These are phyloP conservation scores for Sylvia borin DNA, from an alignment of 2,797 vertebrate genomes.

Conservation along the genomic window DNA sequence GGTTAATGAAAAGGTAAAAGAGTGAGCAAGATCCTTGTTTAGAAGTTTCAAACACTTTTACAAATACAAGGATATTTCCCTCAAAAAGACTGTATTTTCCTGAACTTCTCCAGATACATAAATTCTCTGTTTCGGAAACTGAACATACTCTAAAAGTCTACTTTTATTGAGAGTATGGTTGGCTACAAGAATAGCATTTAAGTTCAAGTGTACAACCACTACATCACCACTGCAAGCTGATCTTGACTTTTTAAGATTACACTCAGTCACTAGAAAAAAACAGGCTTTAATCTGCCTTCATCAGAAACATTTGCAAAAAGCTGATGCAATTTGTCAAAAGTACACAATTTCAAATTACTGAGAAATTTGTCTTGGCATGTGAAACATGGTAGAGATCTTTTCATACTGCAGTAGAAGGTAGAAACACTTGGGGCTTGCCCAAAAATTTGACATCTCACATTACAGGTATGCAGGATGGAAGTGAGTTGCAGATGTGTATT, in stretches of 20 bases:
- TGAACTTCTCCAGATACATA: neutral
- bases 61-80: neutral
- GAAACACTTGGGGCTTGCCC: neutral
- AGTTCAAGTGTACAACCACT: neutral
- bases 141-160: neutral
- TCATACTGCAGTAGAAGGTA: neutral
- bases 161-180: neutral
- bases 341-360: neutral
- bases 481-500: neutral
- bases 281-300: neutral
- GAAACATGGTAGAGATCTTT: neutral
- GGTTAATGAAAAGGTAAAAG: neutral
- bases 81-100: neutral
- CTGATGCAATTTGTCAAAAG: slow-evolving; percentile 21
- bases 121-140: neutral
- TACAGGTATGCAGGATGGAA: neutral
- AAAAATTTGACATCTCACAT: neutral
- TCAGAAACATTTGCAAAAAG: neutral
- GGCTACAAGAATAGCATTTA: neutral
- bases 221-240: neutral
- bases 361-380: neutral
- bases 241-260: neutral
- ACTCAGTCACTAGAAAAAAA: neutral
- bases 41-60: neutral
- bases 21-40: neutral